Base-by-base conservation (phyloP, 1,140 invertebrate genomes). In the Zaprionus nigranus region DNA sequence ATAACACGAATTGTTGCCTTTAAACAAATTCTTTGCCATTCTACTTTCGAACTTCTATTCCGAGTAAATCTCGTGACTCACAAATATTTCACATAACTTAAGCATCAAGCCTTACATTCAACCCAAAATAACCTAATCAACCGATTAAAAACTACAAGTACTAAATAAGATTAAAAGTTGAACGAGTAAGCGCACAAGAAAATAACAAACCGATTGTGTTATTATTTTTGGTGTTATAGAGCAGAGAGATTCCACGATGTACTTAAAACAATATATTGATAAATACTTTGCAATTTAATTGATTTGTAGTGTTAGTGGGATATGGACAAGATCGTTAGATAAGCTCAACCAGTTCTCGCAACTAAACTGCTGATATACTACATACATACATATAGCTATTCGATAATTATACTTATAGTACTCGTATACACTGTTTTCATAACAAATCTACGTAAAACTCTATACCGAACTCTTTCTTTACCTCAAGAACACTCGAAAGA, bases 381-480 rank as follows among this genome's bases (percentile, higher is more conserved):
- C 36, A 56, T 30, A 34, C 43, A 34, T 58, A 49, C n/a, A n/a
- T n/a, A n/a, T n/a, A n/a, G n/a, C 15, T 38, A 17, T 53, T 61
- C 15, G 13, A 24, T 26, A 61, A 46, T 20, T 46, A 24, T 46
- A 40, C 24, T 60, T 22, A 22, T 22, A 61, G 20, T 61, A n/a
- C n/a, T n/a, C n/a, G n/a, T n/a, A 49, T 66, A 66, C 64, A 51
- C 46, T 69, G 72, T 49, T 68, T 76, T 77, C 67, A 77, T 67
- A 68, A 63, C 71, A 62, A 65, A 56, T 63, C 68, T 76, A 62
- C 73, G 74, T 61, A 80, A 46, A 46, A 68, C 73, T 63, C 65
- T 69, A 59, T 64, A 75, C 79, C 68, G 53, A 78, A 78, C 82
- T 85, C 82, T 85, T 87, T 87, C 84, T 84, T 87, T 78, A 87